phyloP scores from a whole-genome alignment of 2,888 invertebrate genomes.

The Phania funesta region DNA sequence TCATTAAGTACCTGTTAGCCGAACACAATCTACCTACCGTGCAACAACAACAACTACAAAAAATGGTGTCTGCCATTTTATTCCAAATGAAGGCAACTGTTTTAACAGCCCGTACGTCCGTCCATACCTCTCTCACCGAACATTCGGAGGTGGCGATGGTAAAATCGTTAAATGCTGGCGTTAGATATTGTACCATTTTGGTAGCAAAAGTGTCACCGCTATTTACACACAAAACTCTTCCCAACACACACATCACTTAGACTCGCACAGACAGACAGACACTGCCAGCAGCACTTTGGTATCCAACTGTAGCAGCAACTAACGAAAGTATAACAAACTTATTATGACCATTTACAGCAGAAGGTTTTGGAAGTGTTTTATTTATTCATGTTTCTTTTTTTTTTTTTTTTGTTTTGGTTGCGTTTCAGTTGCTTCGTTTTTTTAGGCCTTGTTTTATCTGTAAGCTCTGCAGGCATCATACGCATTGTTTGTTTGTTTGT shows the following conservation, averaged over 20 bases:
- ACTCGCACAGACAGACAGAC: background rate
- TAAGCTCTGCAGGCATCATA: constrained; percentile 46
- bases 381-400: background rate
- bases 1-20: constrained; percentile 48
- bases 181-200: constrained; percentile 65
- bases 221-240: constrained; percentile 34
- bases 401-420: constrained; percentile 13
- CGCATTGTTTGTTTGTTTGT: constrained; percentile 44
- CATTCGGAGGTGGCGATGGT: constrained; percentile 66
- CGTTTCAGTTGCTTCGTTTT: background rate
- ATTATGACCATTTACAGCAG: constrained; percentile 62
- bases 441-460: constrained; percentile 13
- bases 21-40: background rate
- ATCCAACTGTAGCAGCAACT: constrained; percentile 12
- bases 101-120: background rate
- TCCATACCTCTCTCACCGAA: constrained; percentile 35
- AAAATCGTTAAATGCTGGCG: constrained; percentile 67
- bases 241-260: background rate
- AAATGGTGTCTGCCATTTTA: background rate
- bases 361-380: constrained; percentile 38
- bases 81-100: constrained; percentile 2
- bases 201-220: constrained; percentile 68
- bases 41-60: no score
- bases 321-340: constrained; percentile 67
- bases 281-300: background rate